Evolutionary conservation across 1,140 invertebrate genomes (phyloP).

Genomic region (Charaxes varanes): DNA sequence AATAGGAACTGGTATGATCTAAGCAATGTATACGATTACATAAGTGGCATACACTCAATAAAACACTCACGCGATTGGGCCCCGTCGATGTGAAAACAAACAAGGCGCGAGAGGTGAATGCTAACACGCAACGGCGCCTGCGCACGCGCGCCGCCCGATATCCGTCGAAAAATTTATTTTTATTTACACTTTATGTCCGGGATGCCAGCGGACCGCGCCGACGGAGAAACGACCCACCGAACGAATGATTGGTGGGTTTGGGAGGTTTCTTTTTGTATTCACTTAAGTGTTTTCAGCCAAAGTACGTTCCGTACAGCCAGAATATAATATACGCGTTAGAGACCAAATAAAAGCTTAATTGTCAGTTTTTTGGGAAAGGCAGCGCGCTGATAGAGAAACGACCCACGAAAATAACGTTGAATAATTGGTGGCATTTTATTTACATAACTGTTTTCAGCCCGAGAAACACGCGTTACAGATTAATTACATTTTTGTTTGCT

Average conservation of each 20-base stretch:
- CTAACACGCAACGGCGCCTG: conserved; percentile 48
- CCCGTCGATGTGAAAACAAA: conserved; percentile 54
- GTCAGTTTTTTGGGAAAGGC: no score
- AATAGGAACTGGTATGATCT: conserved; percentile 9
- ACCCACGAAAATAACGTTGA: no score
- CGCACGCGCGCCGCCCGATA: conserved; percentile 36
- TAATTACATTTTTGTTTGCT: no score
- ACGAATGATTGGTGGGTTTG: conserved; percentile 11
- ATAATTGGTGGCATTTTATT: no score
- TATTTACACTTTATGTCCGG: conserved; percentile 53
- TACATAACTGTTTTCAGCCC: no score
- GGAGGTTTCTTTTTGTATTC: background rate
- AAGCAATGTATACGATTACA: conserved; percentile 10
- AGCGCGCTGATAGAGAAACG: no score
- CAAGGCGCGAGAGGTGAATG: conserved; percentile 53
- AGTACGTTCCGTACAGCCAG: no score
- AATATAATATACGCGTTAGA: no score
- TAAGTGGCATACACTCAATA: conserved; percentile 39
- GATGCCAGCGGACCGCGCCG: conserved; percentile 27
- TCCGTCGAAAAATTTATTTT: conserved; percentile 63
- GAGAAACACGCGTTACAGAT: no score
- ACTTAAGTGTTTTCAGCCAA: no score
- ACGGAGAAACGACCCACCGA: conserved; percentile 27
- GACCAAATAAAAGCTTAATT: no score
- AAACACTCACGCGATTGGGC: conserved; percentile 50